Evolutionary conservation across 2,797 vertebrate species (phyloP).

Genomic region (Sphaeramia orbicularis): DNA sequence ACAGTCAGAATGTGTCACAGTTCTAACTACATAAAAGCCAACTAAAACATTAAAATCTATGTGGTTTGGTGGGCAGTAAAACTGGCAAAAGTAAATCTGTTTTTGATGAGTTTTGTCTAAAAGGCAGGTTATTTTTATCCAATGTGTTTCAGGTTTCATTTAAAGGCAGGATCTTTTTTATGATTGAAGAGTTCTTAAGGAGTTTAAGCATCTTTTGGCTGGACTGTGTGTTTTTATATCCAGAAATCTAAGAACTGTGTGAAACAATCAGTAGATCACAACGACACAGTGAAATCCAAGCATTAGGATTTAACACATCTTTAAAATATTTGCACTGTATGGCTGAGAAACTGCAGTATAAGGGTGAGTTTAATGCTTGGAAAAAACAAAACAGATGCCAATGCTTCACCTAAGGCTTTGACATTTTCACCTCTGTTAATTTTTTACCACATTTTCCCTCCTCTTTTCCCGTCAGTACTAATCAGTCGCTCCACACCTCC

Average conservation of each 20-base stretch:
- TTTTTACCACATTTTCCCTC: constrained; percentile 35
- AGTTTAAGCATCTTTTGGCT: constrained; percentile 18
- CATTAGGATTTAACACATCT: constrained; percentile 42
- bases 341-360: constrained; percentile 22
- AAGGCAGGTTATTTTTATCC: too few species aligned
- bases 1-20: too few species aligned
- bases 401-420: background rate
- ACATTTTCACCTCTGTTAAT: constrained; percentile 34
- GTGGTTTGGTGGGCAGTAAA: too few species aligned
- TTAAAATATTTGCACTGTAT: constrained; percentile 37
- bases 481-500: constrained; percentile 58
- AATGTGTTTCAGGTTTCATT: constrained; percentile 7
- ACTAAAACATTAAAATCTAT: too few species aligned
- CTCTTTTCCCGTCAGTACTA: constrained; percentile 48
- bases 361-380: constrained; percentile 11
- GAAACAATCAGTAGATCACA: constrained; percentile 34
- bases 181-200: constrained; percentile 2
- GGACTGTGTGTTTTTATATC: constrained; percentile 17
- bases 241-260: constrained; percentile 18
- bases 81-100: too few species aligned
- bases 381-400: background rate
- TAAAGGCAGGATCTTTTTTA: constrained; percentile 21
- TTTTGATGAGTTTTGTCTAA: too few species aligned
- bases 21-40: too few species aligned
- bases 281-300: constrained; percentile 11